These are phyloP conservation scores for Phrynosoma platyrhinos DNA, from an alignment of 2,113 vertebrate genomes.

Conservation along the genomic window DNA sequence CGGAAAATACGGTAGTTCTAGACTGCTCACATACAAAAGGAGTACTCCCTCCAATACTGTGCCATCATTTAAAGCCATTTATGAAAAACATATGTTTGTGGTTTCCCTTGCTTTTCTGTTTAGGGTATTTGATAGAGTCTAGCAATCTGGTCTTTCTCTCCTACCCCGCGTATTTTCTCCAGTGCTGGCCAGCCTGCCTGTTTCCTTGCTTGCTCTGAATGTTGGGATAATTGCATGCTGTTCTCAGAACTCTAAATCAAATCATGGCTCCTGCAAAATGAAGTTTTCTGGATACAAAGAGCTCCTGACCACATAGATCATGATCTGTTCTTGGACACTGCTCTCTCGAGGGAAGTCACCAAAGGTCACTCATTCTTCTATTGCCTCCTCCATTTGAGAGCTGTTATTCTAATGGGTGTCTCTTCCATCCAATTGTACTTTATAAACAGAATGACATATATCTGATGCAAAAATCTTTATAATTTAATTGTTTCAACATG, in stretches of 20 bases:
- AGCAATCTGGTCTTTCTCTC: not conserved
- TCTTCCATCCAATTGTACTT: not conserved
- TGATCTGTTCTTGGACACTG: accelerated
- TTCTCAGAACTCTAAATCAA: constrained; percentile 75
- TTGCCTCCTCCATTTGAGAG: constrained; percentile 9
- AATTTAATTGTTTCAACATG: not conserved
- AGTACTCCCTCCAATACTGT: not conserved
- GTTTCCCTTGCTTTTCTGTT: not conserved
- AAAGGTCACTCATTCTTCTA: not conserved
- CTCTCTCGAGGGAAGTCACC: not conserved
- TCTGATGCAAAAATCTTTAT: not conserved
- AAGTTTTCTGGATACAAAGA: constrained; percentile 69
- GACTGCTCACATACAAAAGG: not conserved
- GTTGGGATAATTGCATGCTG: constrained; percentile 68
- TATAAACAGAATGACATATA: not conserved
- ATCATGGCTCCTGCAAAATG: constrained; percentile 73
- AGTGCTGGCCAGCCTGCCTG: not conserved
- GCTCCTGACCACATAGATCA: constrained; percentile 68
- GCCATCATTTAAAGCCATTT: not conserved
- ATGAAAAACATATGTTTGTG: not conserved
- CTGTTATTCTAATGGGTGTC: accelerated
- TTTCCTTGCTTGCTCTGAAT: constrained; percentile 43
- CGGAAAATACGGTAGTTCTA: not conserved
- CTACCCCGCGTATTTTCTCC: not conserved
- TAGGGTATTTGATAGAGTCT: not conserved